Evolutionary conservation across 92 coral and sea anemone species (phyloP).

Genomic region (Palythoa heliodiscus): DNA sequence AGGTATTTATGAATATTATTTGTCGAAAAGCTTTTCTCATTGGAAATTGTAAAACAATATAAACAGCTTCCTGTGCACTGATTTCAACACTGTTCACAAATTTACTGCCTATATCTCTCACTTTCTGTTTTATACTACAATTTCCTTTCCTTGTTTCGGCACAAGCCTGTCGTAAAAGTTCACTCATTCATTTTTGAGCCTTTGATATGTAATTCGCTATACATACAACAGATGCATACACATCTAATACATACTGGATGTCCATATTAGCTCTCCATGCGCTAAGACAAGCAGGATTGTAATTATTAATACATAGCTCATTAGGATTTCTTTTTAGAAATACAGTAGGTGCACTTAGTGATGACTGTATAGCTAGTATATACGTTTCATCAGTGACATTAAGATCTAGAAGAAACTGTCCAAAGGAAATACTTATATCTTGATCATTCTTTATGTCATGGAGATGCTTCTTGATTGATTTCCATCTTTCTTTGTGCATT

Average conservation of each 20-base stretch:
- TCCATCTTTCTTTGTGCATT: too few species aligned
- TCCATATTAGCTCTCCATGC: too few species aligned
- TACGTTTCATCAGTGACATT: too few species aligned
- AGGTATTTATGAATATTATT: constrained; percentile 65
- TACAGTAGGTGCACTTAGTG: too few species aligned
- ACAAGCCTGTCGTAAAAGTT: constrained; percentile 44
- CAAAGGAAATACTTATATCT: too few species aligned
- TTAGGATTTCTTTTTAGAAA: too few species aligned
- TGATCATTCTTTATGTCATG: too few species aligned
- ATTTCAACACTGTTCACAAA: constrained; percentile 4
- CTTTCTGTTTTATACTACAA: background rate
- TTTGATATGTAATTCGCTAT: constrained; percentile 16
- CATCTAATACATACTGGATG: constrained; percentile 11
- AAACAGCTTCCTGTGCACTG: constrained; percentile 6
- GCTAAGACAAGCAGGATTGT: too few species aligned
- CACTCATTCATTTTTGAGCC: constrained; percentile 51
- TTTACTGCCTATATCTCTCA: constrained; percentile 18
- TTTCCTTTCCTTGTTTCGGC: constrained; percentile 46
- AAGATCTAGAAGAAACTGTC: too few species aligned
- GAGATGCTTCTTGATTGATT: too few species aligned
- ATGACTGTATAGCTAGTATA: too few species aligned
- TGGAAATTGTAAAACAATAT: constrained; percentile 38
- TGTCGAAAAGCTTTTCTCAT: constrained; percentile 61
- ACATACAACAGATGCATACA: background rate
- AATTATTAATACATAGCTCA: too few species aligned